These are phyloP conservation scores for Apaloderma vittatum DNA, from an alignment of 2,113 vertebrate genomes.

Conservation along the genomic window DNA sequence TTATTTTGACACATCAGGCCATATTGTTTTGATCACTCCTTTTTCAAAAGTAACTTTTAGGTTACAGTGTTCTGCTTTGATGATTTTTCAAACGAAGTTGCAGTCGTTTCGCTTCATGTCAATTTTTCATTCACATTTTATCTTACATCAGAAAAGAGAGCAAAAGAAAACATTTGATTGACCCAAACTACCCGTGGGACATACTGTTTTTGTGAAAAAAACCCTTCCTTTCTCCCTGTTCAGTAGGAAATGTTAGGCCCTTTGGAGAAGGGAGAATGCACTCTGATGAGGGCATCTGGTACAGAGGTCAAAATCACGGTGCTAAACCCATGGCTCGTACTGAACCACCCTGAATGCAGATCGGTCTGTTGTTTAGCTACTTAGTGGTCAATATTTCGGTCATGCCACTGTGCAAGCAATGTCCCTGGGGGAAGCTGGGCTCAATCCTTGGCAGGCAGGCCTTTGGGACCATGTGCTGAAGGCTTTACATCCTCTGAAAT, in stretches of 20 bases:
- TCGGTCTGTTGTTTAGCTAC: not conserved
- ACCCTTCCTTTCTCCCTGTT: not conserved
- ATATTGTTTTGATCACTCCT: slow-evolving; percentile 47
- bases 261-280: not conserved
- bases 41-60: slow-evolving; percentile 50
- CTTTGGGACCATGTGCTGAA: not conserved
- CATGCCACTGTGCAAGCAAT: fast-evolving
- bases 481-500: not conserved
- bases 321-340: not conserved
- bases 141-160: not conserved
- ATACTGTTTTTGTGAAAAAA: not conserved
- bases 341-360: not conserved
- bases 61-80: slow-evolving; percentile 58
- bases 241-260: not conserved
- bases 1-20: slow-evolving; percentile 8
- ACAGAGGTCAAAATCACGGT: not conserved
- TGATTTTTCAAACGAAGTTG: slow-evolving; percentile 48
- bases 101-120: slow-evolving; percentile 16
- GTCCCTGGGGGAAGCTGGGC: not conserved
- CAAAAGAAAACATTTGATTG: slow-evolving; percentile 45
- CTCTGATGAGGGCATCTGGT: not conserved
- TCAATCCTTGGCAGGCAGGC: not conserved
- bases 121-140: slow-evolving; percentile 33
- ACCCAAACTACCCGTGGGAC: not conserved
- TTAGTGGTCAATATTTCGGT: fast-evolving